Base-by-base conservation (phyloP, 2,888 invertebrate genomes). In the Standfussiana lucernea region DNA sequence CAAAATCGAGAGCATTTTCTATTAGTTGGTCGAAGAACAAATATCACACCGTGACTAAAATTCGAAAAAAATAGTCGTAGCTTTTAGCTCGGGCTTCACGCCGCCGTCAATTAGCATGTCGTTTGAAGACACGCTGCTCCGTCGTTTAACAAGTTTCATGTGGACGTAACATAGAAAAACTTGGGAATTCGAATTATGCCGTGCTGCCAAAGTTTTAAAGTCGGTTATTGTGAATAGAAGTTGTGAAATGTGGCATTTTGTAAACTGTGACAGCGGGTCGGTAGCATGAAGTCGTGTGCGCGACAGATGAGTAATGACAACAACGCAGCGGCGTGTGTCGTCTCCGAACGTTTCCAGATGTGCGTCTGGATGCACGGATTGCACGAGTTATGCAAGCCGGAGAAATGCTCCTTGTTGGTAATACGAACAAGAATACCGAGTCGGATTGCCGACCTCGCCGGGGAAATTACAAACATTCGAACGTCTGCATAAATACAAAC, bases 251-350 rank as follows among this genome's bases (percentile, higher is more conserved):
- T 91, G 92, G 83, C 92, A 90, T 94, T 94, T 92, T 91, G 91
- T 90, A 89, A 90, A 89, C 88, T 89, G 88, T 90, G 90, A 93
- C 88, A 89, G 90, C 89, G 86, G 87, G 89, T 90, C 91, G 91
- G 92, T 90, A 93, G 92, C 92, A 93, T 92, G 93, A 93, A 95
- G 95, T 94, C 94, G 95, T 95, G 95, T 94, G 93, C 93, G 92
- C 94, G 96, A 95, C 95, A 95, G 92, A 96, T 96, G 96, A 96
- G 95, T 96, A 96, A 96, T 96, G 96, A 95, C 95, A 95, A 96
- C 95, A 95, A 93, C 93, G 94, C 93, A 93, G 92, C 90, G 92
- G 92, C 93, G 94, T 94, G 92, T 93, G 93, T 93, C 93, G 93
- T 94, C 94, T 93, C 88, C 91, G 92, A 95, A 93, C 92, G 93